A percentile compares a stretch with the other conserved stretches of the same genome.
These are phyloP conservation scores for Parnassius mnemosyne DNA, from an alignment of 2,888 invertebrate genomes.

Conservation along the genomic window DNA sequence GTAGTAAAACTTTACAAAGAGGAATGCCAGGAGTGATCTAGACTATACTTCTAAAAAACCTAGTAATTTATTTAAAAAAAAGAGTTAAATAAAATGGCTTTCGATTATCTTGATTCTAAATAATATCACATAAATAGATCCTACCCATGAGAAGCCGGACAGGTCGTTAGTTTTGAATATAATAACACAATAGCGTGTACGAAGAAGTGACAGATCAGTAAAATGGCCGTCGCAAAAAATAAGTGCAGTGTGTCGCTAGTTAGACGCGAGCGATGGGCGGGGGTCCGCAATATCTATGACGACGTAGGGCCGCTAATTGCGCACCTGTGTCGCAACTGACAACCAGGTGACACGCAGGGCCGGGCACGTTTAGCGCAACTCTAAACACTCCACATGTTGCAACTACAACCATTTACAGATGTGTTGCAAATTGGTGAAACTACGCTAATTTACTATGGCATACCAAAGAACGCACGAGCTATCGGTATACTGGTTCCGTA, in stretches of 20 bases:
- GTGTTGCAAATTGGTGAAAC: constrained; percentile 68
- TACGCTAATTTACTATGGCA: constrained; percentile 44
- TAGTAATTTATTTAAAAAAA: no score
- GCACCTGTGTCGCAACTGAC: constrained; percentile 62
- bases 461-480: constrained; percentile 13
- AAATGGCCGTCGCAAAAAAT: neutral
- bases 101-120: no score
- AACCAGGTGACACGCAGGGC: constrained; percentile 29
- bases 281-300: constrained; percentile 44
- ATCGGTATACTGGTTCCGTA: constrained; percentile 6
- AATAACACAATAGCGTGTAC: no score
- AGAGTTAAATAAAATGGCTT: no score
- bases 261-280: neutral
- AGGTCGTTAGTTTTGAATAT: no score
- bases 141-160: no score
- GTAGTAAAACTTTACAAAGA: no score
- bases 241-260: neutral
- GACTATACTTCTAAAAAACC: no score
- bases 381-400: constrained; percentile 58
- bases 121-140: no score
- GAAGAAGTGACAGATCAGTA: neutral
- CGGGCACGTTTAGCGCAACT: constrained; percentile 66
- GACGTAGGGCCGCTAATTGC: constrained; percentile 63
- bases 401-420: constrained; percentile 46
- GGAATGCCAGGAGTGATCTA: no score